Conservation (phyloP, 2,888 invertebrate genomes). For the Cotesia congregata region DNA sequence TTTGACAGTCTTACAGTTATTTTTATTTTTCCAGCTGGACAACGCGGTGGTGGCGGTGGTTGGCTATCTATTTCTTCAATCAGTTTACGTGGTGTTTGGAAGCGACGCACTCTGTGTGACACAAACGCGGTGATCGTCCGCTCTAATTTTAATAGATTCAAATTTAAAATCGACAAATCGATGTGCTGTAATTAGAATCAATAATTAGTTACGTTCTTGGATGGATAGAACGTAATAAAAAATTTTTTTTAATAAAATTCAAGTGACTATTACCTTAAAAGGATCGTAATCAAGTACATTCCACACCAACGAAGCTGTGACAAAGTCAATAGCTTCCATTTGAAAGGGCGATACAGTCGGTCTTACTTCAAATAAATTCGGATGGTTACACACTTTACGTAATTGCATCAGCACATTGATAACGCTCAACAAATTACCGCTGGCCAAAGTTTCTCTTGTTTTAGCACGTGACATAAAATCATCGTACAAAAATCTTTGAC, state of each 20-base stretch:
- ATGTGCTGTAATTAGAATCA: slow-evolving; percentile 72
- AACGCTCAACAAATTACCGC: slow-evolving; percentile 94
- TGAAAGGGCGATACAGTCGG: slow-evolving; percentile 95
- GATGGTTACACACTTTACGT: slow-evolving; percentile 98
- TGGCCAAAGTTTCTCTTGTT: slow-evolving; percentile 92
- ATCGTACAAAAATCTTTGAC: slow-evolving; percentile 97
- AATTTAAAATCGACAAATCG: slow-evolving; percentile 77
- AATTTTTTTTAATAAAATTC: too few relatives aligned
- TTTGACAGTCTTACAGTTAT: slow-evolving; percentile 73
- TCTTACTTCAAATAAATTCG: slow-evolving; percentile 96
- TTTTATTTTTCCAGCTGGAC: slow-evolving; percentile 78
- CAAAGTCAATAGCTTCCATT: slow-evolving; percentile 81
- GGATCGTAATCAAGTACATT: slow-evolving; percentile 81
- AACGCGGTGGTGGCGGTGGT: slow-evolving; percentile 75
- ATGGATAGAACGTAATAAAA: too few relatives aligned
- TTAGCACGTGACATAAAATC: slow-evolving; percentile 99
- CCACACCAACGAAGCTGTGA: slow-evolving; percentile 81
- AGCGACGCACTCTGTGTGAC: slow-evolving; percentile 84
- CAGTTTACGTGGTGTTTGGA: slow-evolving; percentile 79
- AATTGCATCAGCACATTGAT: slow-evolving; percentile 98
- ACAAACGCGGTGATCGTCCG: slow-evolving; percentile 83
- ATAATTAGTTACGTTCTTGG: too few relatives aligned
- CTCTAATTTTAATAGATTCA: slow-evolving; percentile 78
- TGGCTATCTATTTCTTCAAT: slow-evolving; percentile 79
- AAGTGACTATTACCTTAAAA: slow-evolving; percentile 74